Conservation (phyloP, 2,888 invertebrate species). For the Cetonia aurata region DNA sequence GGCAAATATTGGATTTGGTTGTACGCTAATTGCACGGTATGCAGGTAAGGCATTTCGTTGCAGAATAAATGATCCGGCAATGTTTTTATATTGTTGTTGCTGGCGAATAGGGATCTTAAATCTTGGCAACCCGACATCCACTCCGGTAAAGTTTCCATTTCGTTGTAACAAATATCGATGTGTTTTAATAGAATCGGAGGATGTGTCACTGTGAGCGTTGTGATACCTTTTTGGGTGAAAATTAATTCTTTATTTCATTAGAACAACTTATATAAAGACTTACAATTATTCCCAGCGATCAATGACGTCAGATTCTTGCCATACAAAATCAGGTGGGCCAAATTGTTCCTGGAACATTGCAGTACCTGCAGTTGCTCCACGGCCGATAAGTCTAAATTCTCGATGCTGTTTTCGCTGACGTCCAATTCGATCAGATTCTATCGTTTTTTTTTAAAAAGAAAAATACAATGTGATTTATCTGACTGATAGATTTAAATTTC, state of each 20-base stretch:
- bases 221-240: slow-evolving; percentile 63
- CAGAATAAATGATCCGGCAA: slow-evolving; percentile 82
- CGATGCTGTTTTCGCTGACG: slow-evolving; percentile 86
- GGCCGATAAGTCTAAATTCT: slow-evolving; percentile 84
- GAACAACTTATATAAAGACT: slow-evolving; percentile 63
- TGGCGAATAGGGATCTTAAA: slow-evolving; percentile 79
- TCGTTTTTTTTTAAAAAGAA: too few species aligned
- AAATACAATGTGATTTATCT: too few species aligned
- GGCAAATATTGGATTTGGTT: slow-evolving; percentile 82
- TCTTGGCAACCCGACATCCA: slow-evolving; percentile 83
- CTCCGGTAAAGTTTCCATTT: slow-evolving; percentile 78
- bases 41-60: slow-evolving; percentile 79
- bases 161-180: slow-evolving; percentile 84
- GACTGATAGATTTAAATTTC: too few species aligned
- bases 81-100: slow-evolving; percentile 78
- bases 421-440: slow-evolving; percentile 87
- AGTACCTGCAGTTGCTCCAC: slow-evolving; percentile 82
- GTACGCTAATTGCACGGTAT: slow-evolving; percentile 81
- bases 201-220: slow-evolving; percentile 77
- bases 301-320: slow-evolving; percentile 81
- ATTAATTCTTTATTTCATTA: not conserved
- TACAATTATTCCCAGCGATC: slow-evolving; percentile 86
- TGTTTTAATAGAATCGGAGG: slow-evolving; percentile 80
- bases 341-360: slow-evolving; percentile 81
- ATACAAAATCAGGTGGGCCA: slow-evolving; percentile 83